These are phyloP conservation scores for Neogobius melanostomus DNA, from an alignment of 2,113 vertebrate genomes.

Conservation along the genomic window DNA sequence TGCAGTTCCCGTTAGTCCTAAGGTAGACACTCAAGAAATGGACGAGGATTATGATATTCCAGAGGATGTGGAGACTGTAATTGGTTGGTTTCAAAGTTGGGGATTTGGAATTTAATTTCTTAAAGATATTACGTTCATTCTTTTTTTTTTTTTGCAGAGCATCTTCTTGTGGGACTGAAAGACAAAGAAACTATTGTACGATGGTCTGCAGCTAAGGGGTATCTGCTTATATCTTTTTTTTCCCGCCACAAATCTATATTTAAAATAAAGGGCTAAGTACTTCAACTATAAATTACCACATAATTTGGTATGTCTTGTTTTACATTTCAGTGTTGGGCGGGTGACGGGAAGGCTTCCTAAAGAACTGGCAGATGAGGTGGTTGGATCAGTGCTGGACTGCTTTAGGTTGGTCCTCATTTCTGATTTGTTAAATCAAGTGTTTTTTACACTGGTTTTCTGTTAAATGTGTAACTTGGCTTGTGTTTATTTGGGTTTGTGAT, in stretches of 20 bases:
- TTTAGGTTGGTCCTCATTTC: constrained; percentile 81
- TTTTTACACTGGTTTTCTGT: background rate
- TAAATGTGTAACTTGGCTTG: background rate
- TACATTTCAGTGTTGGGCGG: constrained; percentile 83
- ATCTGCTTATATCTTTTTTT: constrained; percentile 10
- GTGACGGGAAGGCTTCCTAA: constrained; percentile 91
- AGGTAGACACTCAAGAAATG: constrained; percentile 46
- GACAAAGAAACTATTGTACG: constrained; percentile 95
- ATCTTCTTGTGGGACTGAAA: constrained; percentile 90
- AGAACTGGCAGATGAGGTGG: constrained; percentile 94
- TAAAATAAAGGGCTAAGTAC: constrained; percentile 2
- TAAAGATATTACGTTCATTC: background rate
- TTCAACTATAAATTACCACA: background rate
- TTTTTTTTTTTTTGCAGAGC: constrained; percentile 76
- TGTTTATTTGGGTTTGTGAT: background rate
- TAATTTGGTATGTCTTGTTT: constrained; percentile 14
- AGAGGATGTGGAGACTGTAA: constrained; percentile 89
- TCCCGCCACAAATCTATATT: constrained; percentile 1
- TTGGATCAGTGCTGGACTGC: constrained; percentile 91
- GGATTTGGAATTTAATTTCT: background rate
- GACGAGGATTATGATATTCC: constrained; percentile 91
- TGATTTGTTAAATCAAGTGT: background rate
- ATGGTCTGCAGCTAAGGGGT: constrained; percentile 99
- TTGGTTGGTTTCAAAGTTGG: constrained; percentile 75
- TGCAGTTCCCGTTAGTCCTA: constrained; percentile 19